Conservation (phyloP, 2,113 vertebrate species). For the Phyllostomus hastatus region DNA sequence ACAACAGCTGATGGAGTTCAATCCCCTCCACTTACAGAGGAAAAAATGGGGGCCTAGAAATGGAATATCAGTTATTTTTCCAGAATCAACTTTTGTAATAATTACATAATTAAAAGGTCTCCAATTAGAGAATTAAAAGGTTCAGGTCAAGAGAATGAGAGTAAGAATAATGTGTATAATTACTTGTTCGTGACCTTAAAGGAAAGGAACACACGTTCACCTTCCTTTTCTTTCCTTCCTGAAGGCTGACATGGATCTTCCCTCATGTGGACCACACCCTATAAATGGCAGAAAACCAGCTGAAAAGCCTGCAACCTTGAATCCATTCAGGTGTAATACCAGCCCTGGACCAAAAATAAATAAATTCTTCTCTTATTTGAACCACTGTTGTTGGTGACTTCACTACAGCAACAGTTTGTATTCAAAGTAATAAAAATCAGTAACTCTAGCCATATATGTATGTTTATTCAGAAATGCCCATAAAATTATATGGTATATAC, state of each 20-base stretch:
- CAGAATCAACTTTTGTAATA: neutral
- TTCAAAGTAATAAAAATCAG: slow-evolving; percentile 11
- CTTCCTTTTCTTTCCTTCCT: neutral
- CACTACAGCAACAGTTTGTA: neutral
- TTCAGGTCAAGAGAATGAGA: neutral
- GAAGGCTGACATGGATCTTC: neutral
- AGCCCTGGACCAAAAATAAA: neutral
- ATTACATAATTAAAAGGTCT: neutral
- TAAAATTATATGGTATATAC: neutral
- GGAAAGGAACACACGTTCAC: neutral
- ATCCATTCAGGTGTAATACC: neutral
- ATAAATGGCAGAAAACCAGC: neutral
- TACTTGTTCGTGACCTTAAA: neutral
- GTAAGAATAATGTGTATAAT: neutral
- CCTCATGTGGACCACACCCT: neutral
- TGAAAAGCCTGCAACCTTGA: neutral
- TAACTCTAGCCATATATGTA: neutral
- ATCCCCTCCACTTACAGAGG: neutral
- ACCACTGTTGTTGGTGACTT: neutral
- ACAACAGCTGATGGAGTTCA: neutral
- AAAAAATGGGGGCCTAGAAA: neutral
- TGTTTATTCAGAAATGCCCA: neutral
- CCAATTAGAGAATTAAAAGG: neutral
- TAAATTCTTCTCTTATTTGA: neutral
- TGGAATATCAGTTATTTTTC: neutral